Base-by-base conservation (phyloP, 1,140 invertebrate genomes). In the Lethrus apterus region DNA sequence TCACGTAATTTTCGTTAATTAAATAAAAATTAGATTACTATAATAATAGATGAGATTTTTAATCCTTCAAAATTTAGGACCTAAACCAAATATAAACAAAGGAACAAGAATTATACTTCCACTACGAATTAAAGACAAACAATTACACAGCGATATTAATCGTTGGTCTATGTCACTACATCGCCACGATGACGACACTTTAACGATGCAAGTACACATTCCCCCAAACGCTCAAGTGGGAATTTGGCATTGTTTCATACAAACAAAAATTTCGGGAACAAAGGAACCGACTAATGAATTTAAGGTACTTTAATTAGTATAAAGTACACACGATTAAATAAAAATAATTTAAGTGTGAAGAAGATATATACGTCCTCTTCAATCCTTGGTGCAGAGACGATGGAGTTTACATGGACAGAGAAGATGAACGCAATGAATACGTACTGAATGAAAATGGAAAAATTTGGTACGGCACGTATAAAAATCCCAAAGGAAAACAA, bases 301-400 rank as follows among this genome's bases (percentile, higher is more conserved):
- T 58, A 74, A 74, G 33, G 60, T 59, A 44, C 7, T 26, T 7
- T 26, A 26, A 10, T 36, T 36, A 36, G 14, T 4, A 32, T 32
- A 34, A 14, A 34, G 5, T 14, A 7, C n/a, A 26, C n/a, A 26
- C n/a, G 24, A 15, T 20, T 20, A 38, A 38, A 38, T 38, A 8
- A 8, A 15, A 38, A 38, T 23, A 13, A 29, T 20, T 44, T 19
- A 13, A 56, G 62, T 72, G 69, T 43, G 72, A 74, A 50, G 72
- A 76, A 55, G 75, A 78, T 15, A 72, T 86, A 45, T 86, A 81
- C 60, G 73, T 87, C 18, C 58, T 88, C 2, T 89, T 90, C 65
- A 93, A 93, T 69, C 85, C 86, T 1, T 92, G 86, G 86, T 81
- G 78, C 64, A 65, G 68, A 60, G 79, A 78, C 42, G 81, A 84